A percentile compares a stretch with the other conserved stretches of the same genome.
Conservation (phyloP, 2,797 vertebrate genomes). For the Steatocranus sp. region DNA sequence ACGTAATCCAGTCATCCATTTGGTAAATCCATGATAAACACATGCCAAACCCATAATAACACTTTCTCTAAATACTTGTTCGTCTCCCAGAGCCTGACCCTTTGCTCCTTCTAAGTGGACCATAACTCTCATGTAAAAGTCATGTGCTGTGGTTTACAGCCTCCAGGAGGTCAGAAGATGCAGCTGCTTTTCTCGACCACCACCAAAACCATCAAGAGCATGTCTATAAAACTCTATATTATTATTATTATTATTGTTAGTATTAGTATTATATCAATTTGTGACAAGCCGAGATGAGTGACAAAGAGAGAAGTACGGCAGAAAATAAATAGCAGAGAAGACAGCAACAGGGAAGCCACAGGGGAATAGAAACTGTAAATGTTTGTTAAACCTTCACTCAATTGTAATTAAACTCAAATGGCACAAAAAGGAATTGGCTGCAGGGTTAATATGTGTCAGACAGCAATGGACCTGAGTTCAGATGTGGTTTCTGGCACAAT, state of each 20-base stretch:
- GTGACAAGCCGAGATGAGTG: neutral
- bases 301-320: neutral
- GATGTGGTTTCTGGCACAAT: neutral
- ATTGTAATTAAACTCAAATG: neutral
- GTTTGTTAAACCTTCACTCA: neutral
- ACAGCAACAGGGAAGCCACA: neutral
- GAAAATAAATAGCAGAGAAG: neutral
- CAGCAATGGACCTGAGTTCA: neutral
- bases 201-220: constrained; percentile 6
- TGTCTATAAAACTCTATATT: neutral
- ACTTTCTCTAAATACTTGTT: constrained; percentile 43
- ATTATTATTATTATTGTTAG: neutral
- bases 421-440: neutral
- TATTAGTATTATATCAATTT: neutral
- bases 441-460: neutral
- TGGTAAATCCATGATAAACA: constrained; percentile 54
- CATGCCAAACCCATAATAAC: constrained; percentile 38
- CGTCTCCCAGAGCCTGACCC: constrained; percentile 37
- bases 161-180: constrained; percentile 12
- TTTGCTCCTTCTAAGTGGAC: constrained; percentile 57
- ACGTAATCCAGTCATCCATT: constrained; percentile 45
- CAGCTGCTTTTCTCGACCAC: neutral
- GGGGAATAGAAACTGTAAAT: neutral
- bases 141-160: constrained; percentile 34
- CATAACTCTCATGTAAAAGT: constrained; percentile 54